These are phyloP conservation scores for Percopsis omiscomaycus DNA, from an alignment of 2,797 vertebrate species.

Conservation along the genomic window DNA sequence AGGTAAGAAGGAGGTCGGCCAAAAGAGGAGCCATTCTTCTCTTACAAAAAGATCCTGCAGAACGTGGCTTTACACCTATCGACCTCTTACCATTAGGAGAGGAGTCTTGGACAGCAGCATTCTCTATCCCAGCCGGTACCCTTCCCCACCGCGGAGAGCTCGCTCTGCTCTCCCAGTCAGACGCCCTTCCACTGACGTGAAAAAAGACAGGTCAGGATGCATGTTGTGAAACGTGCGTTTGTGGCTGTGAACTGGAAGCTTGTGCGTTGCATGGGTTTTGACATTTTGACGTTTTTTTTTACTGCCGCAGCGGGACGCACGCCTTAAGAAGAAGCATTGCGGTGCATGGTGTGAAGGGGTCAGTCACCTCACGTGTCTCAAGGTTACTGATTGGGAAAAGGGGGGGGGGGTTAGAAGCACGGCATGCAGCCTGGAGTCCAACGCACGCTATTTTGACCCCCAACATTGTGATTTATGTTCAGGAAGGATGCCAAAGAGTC, in stretches of 20 bases:
- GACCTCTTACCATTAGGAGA: conserved; percentile 63
- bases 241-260: not conserved
- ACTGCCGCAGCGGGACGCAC: conserved; percentile 13
- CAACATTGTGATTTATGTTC: conserved; percentile 50
- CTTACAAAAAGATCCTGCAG: not conserved
- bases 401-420: too few relatives aligned
- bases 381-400: not conserved
- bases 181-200: conserved; percentile 59
- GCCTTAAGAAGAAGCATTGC: conserved; percentile 10
- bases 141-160: conserved; percentile 62
- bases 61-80: conserved; percentile 31
- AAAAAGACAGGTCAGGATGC: conserved; percentile 74
- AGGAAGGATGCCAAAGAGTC: conserved; percentile 72
- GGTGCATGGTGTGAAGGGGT: conserved; percentile 33
- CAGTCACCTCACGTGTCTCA: conserved; percentile 26
- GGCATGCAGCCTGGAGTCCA: too few relatives aligned
- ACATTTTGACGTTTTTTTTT: conserved; percentile 15
- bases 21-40: not conserved
- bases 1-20: conserved; percentile 62
- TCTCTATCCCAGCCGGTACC: conserved; percentile 66
- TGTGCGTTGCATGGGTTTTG: not conserved
- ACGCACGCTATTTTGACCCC: too few relatives aligned
- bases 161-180: conserved; percentile 50
- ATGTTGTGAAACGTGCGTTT: conserved; percentile 11
- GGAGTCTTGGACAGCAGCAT: conserved; percentile 73